A percentile compares a stretch with the other conserved stretches of the same genome.
Evolutionary conservation across 2,888 invertebrate genomes (phyloP).

Genomic region (Melieria picta): DNA sequence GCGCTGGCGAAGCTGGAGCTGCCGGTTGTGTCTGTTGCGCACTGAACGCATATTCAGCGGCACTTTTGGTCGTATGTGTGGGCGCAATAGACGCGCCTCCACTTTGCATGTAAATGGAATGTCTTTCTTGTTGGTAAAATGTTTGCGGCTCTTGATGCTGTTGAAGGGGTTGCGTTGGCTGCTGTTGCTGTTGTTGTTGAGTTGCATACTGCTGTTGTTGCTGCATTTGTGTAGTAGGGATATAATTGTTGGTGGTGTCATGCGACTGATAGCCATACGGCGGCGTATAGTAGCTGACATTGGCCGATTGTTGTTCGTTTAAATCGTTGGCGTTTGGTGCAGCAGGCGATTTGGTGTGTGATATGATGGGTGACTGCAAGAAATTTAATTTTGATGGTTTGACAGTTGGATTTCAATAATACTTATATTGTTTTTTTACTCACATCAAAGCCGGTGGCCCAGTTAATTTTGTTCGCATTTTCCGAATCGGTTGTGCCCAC

Average conservation of each 20-base stretch:
- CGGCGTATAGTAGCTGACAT: conserved; percentile 56
- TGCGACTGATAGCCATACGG: conserved; percentile 62
- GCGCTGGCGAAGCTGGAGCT: conserved; percentile 34
- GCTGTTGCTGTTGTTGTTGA: conserved; percentile 22
- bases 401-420: neutral
- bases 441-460: conserved; percentile 61
- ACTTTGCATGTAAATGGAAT: conserved; percentile 62
- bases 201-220: conserved; percentile 25
- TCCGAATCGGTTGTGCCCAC: conserved; percentile 61
- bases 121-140: conserved; percentile 38
- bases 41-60: conserved; percentile 52
- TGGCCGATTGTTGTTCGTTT: conserved; percentile 29
- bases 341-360: conserved; percentile 54
- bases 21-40: conserved; percentile 24
- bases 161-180: conserved; percentile 29
- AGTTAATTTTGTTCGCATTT: conserved; percentile 53
- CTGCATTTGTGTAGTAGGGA: neutral
- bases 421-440: conserved; percentile 34
- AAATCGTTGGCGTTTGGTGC: conserved; percentile 17
- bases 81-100: conserved; percentile 56
- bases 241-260: conserved; percentile 31
- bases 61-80: conserved; percentile 63
- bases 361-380: conserved; percentile 56
- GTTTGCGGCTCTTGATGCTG: conserved; percentile 37
- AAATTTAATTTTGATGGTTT: neutral